These are phyloP conservation scores for Galaxias olidus DNA, from an alignment of 2,797 vertebrate genomes.

Conservation along the genomic window DNA sequence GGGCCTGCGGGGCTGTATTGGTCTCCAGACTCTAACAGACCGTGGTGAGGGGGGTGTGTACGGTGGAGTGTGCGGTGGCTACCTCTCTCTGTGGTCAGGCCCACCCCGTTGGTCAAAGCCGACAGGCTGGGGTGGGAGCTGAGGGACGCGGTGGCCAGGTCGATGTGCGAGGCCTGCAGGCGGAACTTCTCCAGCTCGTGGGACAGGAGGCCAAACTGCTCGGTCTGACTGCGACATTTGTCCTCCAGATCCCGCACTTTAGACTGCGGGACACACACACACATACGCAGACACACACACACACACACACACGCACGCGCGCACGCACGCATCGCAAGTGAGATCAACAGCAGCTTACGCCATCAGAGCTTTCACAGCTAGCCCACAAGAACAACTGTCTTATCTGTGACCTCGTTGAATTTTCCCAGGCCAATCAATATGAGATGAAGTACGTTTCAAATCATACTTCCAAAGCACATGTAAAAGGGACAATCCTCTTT, in stretches of 20 bases:
- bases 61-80: slow-evolving; percentile 26
- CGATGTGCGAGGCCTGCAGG: slow-evolving; percentile 87
- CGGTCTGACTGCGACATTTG: slow-evolving; percentile 91
- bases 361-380: no score
- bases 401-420: no score
- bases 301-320: neutral
- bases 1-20: neutral
- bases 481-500: no score
- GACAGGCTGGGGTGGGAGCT: slow-evolving; percentile 73
- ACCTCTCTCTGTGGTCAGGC: slow-evolving; percentile 77
- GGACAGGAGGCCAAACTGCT: slow-evolving; percentile 91
- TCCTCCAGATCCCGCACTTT: slow-evolving; percentile 94
- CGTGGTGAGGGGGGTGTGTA: neutral
- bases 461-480: no score
- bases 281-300: slow-evolving; percentile 7
- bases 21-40: no score
- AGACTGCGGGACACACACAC: slow-evolving; percentile 69
- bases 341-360: no score
- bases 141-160: slow-evolving; percentile 77
- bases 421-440: no score
- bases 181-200: slow-evolving; percentile 93
- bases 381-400: no score
- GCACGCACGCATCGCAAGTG: neutral
- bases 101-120: slow-evolving; percentile 77
- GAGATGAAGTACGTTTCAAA: no score